Base-by-base conservation (phyloP, 1,140 invertebrate species). In the Drosophila eugracilis region DNA sequence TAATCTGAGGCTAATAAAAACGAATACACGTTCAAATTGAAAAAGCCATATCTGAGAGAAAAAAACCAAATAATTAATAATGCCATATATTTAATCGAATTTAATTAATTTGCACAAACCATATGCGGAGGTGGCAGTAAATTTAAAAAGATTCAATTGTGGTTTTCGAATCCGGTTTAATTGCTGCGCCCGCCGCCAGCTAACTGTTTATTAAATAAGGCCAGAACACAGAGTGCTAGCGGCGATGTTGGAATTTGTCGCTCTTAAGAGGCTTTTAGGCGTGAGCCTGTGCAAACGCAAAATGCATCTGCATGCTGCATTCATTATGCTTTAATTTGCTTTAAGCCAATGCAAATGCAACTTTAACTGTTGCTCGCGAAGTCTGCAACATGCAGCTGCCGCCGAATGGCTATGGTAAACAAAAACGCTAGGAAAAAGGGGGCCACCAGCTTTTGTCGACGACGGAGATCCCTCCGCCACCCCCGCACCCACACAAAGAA, bases 81-180 rank as follows among this genome's bases (percentile, higher is more conserved):
- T 72, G 60, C 41, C 65, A 34, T 66, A 34, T 66, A 42, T 59
- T 54, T 86, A 65, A 76, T 67, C 58, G 53, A 73, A 70, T 77
- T 86, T 86, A 85, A 85, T 85, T 85, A 85, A 86, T 86, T 79
- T 76, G 53, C 24, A 15, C n/a, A 52, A 59, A 72, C 83, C 75
- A 72, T 84, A 62, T 69, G 39, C 24, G 30, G 26, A 59, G 41
- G 22, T 17, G 24, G 34, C 17, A 45, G 36, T 62, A 39, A 74
- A 73, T 75, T 73, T 72, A 76, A 85, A 77, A 54, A 50, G 34
- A 44, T 81, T 85, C 86, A 30, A 39, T 42, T 42, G 80, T 77
- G 17, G 76, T 81, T 74, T 58, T 41, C 55, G 62, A 75, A 85
- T 74, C 39, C 63, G 52, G 59, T 53, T 78, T 86, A 86, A 80